Evolutionary conservation across 2,888 invertebrate genomes (phyloP), one percentile per base, ranked within the genome.

Genomic region (Allygus modestus): DNA sequence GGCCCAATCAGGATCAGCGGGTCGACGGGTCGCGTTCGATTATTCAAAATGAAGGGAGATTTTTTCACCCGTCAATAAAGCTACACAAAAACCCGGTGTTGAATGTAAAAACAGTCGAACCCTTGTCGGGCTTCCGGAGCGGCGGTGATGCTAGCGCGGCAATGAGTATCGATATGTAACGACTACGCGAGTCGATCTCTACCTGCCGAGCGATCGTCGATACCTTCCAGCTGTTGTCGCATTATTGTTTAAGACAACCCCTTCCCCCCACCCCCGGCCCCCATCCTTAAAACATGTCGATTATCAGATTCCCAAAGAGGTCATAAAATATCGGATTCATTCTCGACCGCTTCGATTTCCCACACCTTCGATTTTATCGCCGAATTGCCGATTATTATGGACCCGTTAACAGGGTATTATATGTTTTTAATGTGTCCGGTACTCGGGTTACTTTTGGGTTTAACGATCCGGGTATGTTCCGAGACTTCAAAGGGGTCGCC

Each of bases 251-350:
- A 33, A 23, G n/a, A 43, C 73, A 41, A 41, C 33, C 58, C 79
- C 79, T 51, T 77, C 9, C 37, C 37, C 37, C 37, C 9, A 4
- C 37, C 37, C 37, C 37, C 4, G 5, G 5, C 37, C 26, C 37
- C 46, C 46, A 28, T 77, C 26, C 23, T 73, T 31, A 17, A 75
- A 75, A 51, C 20, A 77, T 77, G 58, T 33, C 79, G 79, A 79
- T 79, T 79, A 79, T 79, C 79, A 79, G 79, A 79, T 79, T 37
- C 58, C 37, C 37, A 77, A 51, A 54, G 54, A 79, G 79, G 54
- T 4, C 26, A n/a, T 79, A 79, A 79, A 79, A 79, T 79, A 79
- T 79, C 79, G 79, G 79, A 58, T 79, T 79, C 79, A 79, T 79
- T 79, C 79, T 17, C 79, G 58, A 12, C 79, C 33, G 28, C 20